Percentiles rank a stretch among this genome's conserved stretches.
Conservation (phyloP, 2,113 vertebrate species). For the Raja brachyura region DNA sequence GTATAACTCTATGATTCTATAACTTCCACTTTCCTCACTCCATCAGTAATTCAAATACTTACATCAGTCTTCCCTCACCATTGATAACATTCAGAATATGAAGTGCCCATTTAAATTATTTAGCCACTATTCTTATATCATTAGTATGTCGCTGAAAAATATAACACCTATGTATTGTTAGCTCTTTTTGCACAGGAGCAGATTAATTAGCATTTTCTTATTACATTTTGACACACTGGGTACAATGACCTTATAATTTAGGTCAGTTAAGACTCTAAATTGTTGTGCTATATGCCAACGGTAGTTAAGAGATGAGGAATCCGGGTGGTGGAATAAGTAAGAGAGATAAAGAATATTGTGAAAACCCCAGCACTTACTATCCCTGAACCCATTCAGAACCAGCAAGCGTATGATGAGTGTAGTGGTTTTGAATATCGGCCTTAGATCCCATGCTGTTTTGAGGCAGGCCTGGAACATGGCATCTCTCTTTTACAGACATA, state of each 20-base stretch:
- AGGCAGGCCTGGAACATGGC: constrained; percentile 78
- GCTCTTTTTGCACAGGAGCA: background rate
- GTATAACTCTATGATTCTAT: too few relatives aligned
- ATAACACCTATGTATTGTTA: background rate
- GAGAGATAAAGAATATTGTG: constrained; percentile 81
- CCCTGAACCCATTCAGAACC: constrained; percentile 86
- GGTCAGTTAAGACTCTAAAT: constrained; percentile 36
- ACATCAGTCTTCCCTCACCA: background rate
- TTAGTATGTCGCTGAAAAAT: background rate
- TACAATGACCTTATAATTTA: constrained; percentile 30
- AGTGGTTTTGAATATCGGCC: constrained; percentile 87
- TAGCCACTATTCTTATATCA: background rate
- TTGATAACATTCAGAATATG: background rate
- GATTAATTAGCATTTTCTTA: constrained; percentile 31
- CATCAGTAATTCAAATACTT: background rate
- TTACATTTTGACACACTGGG: constrained; percentile 26
- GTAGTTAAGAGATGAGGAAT: constrained; percentile 28
- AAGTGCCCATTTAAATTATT: background rate
- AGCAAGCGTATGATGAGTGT: constrained; percentile 86
- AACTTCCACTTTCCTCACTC: background rate
- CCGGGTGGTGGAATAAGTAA: constrained; percentile 58
- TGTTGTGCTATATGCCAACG: constrained; percentile 23
- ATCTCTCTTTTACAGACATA: constrained; percentile 71
- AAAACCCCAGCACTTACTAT: constrained; percentile 74
- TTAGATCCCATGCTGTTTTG: constrained; percentile 83